These are phyloP conservation scores for Drosophila prosaltans DNA, from an alignment of 1,140 invertebrate species.

Conservation along the genomic window DNA sequence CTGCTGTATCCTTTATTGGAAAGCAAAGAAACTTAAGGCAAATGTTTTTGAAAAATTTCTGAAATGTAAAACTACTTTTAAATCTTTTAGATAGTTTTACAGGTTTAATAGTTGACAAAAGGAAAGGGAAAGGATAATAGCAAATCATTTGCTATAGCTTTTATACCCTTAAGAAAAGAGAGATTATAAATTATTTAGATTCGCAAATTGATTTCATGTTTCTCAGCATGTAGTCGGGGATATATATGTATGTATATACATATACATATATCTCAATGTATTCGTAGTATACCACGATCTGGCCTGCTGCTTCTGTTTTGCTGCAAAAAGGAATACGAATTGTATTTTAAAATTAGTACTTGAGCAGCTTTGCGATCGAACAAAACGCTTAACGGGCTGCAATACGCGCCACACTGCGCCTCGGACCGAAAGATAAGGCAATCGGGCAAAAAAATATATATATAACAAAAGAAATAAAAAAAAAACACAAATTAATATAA, in stretches of 20 bases:
- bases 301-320: slow-evolving; percentile 26
- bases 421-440: slow-evolving; percentile 55
- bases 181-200: slow-evolving; percentile 57
- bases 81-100: too few species aligned
- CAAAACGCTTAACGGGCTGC: slow-evolving; percentile 71
- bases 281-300: slow-evolving; percentile 65
- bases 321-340: slow-evolving; percentile 76
- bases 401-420: slow-evolving; percentile 65
- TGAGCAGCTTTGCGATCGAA: slow-evolving; percentile 83
- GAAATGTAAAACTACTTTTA: too few species aligned
- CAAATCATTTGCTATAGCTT: neutral
- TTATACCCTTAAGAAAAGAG: slow-evolving; percentile 26
- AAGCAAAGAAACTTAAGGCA: too few species aligned
- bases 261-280: slow-evolving; percentile 55
- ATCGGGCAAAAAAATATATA: slow-evolving; percentile 26
- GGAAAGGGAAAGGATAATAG: too few species aligned
- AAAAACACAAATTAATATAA: slow-evolving; percentile 3
- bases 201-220: slow-evolving; percentile 77
- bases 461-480: slow-evolving; percentile 1
- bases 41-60: too few species aligned
- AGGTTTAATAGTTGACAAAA: too few species aligned
- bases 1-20: too few species aligned
- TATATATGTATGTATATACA: slow-evolving; percentile 11
- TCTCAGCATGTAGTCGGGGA: slow-evolving; percentile 58
- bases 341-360: slow-evolving; percentile 83